Evolutionary conservation across 1,140 invertebrate genomes (phyloP).

Genomic region (Neotoxoptera formosana): DNA sequence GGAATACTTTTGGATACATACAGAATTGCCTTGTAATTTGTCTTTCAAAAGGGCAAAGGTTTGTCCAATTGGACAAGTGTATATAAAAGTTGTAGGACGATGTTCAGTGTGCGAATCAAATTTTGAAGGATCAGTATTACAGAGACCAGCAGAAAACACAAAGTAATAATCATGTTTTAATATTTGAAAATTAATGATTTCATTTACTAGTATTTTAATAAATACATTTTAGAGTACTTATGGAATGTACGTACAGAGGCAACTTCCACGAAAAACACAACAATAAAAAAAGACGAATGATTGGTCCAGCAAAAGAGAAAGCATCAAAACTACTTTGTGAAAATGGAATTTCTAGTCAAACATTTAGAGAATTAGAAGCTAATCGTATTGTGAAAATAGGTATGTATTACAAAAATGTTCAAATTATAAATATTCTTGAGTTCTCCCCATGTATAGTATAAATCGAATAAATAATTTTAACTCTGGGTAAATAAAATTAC

Average conservation of each 20-base stretch:
- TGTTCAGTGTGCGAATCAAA: not conserved
- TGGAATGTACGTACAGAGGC: not conserved
- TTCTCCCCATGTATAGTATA: too few relatives aligned
- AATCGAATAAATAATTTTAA: too few relatives aligned
- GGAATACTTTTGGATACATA: not conserved
- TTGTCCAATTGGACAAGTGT: not conserved
- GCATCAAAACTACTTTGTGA: not conserved
- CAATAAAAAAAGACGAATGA: not conserved
- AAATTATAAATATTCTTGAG: too few relatives aligned
- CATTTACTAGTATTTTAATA: too few relatives aligned
- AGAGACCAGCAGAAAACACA: not conserved
- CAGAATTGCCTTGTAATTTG: not conserved
- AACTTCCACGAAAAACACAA: not conserved
- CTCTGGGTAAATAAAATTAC: too few relatives aligned
- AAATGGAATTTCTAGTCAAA: not conserved
- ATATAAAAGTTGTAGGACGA: not conserved
- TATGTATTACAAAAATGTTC: not conserved
- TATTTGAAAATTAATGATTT: not conserved
- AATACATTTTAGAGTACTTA: not conserved
- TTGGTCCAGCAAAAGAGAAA: conserved; percentile 19
- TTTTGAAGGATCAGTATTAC: not conserved
- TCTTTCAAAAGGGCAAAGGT: not conserved
- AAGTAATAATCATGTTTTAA: not conserved
- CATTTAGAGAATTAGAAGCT: not conserved
- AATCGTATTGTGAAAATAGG: not conserved